Evolutionary conservation across 2,797 vertebrate species (phyloP).

Genomic region (Fistularia commersonii): DNA sequence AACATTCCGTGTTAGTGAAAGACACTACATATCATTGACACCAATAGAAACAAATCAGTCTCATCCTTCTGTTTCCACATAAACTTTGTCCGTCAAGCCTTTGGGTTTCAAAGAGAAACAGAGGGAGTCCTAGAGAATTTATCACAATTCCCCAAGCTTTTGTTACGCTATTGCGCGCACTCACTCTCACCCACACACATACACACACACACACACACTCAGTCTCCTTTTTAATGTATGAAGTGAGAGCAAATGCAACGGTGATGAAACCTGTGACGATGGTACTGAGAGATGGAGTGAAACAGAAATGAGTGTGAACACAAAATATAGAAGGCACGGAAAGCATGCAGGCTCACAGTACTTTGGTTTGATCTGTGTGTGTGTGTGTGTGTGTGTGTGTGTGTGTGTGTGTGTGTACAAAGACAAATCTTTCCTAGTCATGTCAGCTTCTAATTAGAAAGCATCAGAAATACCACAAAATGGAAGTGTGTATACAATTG

Average conservation of each 20-base stretch:
- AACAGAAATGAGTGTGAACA: conserved; percentile 4
- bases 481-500: conserved; percentile 4
- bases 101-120: too few relatives aligned
- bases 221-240: background rate
- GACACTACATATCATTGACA: too few relatives aligned
- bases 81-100: too few relatives aligned
- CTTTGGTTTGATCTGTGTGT: conserved; percentile 1
- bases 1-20: too few relatives aligned
- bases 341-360: conserved; percentile 8
- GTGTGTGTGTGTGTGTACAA: conserved; percentile 6
- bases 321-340: conserved; percentile 17
- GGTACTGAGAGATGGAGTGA: conserved; percentile 25
- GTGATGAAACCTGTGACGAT: conserved; percentile 45
- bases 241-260: conserved; percentile 30
- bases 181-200: too few relatives aligned
- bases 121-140: too few relatives aligned
- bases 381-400: conserved; percentile 5
- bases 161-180: too few relatives aligned
- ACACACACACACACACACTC: conserved; percentile 5
- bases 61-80: too few relatives aligned
- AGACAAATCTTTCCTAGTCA: conserved; percentile 26
- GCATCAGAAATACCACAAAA: conserved; percentile 9
- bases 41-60: too few relatives aligned
- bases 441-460: conserved; percentile 35
- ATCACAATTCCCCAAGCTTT: too few relatives aligned